phyloP scores from a whole-genome alignment of 2,797 vertebrate species.

The Eulemur albifrons region DNA sequence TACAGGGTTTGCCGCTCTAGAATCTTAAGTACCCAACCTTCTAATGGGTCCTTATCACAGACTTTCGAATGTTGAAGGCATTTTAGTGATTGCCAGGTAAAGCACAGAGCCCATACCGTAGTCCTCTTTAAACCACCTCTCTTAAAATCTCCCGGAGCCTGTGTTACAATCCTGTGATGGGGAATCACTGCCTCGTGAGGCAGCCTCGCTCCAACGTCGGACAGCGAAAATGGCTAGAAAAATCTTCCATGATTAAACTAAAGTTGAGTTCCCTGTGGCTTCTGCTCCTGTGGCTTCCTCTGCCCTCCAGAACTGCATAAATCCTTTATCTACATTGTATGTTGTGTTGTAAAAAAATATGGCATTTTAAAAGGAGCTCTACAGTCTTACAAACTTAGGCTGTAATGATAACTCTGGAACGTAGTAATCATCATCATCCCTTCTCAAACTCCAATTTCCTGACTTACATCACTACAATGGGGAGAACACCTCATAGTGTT shows the following conservation, averaged over 20 bases:
- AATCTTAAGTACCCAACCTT: neutral
- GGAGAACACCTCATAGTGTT: neutral
- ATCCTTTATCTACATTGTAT: neutral
- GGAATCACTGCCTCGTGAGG: neutral
- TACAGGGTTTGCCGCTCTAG: neutral
- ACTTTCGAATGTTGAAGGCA: neutral
- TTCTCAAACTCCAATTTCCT: neutral
- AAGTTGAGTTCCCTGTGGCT: neutral
- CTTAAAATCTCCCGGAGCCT: neutral
- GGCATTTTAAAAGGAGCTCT: neutral
- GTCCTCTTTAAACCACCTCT: neutral
- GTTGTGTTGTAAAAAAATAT: neutral
- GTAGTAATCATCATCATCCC: neutral
- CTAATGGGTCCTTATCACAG: neutral
- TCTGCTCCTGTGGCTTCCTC: neutral
- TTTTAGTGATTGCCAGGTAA: neutral
- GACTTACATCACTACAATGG: neutral
- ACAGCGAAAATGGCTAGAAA: neutral
- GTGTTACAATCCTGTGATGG: neutral
- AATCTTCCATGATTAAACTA: neutral
- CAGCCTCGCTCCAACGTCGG: neutral
- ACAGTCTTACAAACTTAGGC: neutral
- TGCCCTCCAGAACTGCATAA: neutral
- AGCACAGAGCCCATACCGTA: fast-evolving
- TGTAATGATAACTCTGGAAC: neutral